These are phyloP conservation scores for Oryzias celebensis DNA, from an alignment of 2,113 vertebrate species.

Conservation along the genomic window DNA sequence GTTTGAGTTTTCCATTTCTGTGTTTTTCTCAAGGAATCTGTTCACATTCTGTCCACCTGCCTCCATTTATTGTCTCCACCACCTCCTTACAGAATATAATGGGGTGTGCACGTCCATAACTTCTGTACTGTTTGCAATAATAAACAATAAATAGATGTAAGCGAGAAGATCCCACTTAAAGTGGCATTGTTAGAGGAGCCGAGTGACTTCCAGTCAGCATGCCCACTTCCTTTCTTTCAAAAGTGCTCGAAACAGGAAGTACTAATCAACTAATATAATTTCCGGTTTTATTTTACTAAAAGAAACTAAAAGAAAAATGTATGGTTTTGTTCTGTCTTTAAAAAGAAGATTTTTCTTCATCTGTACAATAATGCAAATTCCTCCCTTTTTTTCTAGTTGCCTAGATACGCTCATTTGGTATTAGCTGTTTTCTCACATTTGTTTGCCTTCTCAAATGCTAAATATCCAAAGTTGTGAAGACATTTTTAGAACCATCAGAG, in stretches of 20 bases:
- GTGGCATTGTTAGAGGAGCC: conserved; percentile 31
- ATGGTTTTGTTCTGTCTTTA: neutral
- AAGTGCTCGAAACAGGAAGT: conserved; percentile 60
- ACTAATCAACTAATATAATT: conserved; percentile 33
- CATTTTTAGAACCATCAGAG: conserved; percentile 4
- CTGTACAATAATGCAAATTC: conserved; percentile 5
- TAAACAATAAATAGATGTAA: conserved; percentile 1
- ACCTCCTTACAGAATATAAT: neutral
- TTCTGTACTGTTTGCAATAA: neutral
- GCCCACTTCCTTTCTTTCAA: conserved; percentile 62
- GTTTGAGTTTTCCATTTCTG: too few relatives aligned
- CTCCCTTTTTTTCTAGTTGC: conserved; percentile 52
- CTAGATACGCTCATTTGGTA: conserved; percentile 55
- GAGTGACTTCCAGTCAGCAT: conserved; percentile 37
- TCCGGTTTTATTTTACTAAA: conserved; percentile 41
- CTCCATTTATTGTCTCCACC: too few relatives aligned
- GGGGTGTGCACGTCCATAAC: neutral
- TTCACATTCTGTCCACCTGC: too few relatives aligned
- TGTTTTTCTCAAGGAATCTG: too few relatives aligned
- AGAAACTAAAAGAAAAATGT: neutral
- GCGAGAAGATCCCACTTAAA: conserved; percentile 1
- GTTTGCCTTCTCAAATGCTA: conserved; percentile 13
- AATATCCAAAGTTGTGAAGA: conserved; percentile 7
- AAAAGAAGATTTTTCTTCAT: neutral
- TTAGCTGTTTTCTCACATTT: conserved; percentile 32